These are phyloP conservation scores for Aphyosemion australe DNA, from an alignment of 2,113 vertebrate genomes.

Conservation along the genomic window DNA sequence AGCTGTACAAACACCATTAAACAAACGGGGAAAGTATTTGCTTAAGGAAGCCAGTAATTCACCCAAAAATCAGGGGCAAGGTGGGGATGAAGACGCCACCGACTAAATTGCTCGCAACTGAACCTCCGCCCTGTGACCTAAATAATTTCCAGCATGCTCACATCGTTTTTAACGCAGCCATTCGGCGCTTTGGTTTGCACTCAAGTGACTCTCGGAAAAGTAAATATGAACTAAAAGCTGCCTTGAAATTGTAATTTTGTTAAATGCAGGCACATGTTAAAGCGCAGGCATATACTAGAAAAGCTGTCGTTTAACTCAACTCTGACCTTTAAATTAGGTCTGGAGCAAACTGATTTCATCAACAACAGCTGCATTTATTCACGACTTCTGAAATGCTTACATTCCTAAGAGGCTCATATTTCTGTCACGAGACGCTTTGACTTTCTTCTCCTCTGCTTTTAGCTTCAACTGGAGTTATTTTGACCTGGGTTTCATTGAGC, in stretches of 20 bases:
- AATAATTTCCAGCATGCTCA: slow-evolving; percentile 63
- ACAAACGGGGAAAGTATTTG: slow-evolving; percentile 78
- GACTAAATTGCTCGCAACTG: slow-evolving; percentile 57
- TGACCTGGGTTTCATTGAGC: slow-evolving; percentile 69
- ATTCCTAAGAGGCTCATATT: slow-evolving; percentile 68
- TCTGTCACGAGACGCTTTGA: slow-evolving; percentile 48
- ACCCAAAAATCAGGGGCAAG: slow-evolving; percentile 62
- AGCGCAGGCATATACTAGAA: slow-evolving; percentile 53
- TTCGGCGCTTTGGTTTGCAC: slow-evolving; percentile 62
- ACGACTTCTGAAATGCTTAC: slow-evolving; percentile 59
- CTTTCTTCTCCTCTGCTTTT: slow-evolving; percentile 48
- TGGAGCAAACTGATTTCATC: slow-evolving; percentile 74
- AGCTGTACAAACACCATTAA: slow-evolving; percentile 81
- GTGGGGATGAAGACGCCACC: slow-evolving; percentile 60
- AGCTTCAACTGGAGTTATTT: slow-evolving; percentile 61
- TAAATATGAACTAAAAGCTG: slow-evolving; percentile 74
- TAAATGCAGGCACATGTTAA: slow-evolving; percentile 81
- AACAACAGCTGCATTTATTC: slow-evolving; percentile 71
- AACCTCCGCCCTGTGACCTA: slow-evolving; percentile 34
- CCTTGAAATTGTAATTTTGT: slow-evolving; percentile 75
- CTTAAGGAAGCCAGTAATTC: slow-evolving; percentile 77
- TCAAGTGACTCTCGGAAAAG: slow-evolving; percentile 65
- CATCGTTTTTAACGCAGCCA: slow-evolving; percentile 49
- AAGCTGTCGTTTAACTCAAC: slow-evolving; percentile 68
- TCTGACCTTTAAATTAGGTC: slow-evolving; percentile 67